These are phyloP conservation scores for Cecidostiba fungosa DNA, from an alignment of 2,888 invertebrate genomes.

Conservation along the genomic window DNA sequence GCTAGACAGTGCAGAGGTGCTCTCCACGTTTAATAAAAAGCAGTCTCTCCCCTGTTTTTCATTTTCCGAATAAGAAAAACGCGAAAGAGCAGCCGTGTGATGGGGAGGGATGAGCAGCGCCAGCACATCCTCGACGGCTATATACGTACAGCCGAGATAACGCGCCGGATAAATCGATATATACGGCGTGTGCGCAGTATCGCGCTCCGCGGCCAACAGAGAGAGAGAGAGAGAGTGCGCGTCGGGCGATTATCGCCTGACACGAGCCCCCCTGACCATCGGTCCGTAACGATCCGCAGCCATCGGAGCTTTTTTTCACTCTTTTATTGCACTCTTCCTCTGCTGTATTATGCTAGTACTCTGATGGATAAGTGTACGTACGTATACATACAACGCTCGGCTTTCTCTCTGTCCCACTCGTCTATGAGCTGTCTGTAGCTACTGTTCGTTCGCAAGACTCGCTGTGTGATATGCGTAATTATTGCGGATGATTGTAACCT, in stretches of 20 bases:
- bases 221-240: background rate
- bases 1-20: background rate
- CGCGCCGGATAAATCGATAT: conserved; percentile 45
- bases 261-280: background rate
- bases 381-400: background rate
- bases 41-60: background rate
- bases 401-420: background rate
- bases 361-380: background rate
- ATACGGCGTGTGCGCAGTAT: conserved; percentile 47
- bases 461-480: background rate
- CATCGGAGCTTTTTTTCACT: background rate
- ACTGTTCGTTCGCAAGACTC: background rate
- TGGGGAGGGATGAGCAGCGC: background rate
- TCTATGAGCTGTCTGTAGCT: background rate
- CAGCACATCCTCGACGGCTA: background rate
- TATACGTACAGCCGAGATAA: conserved; percentile 4
- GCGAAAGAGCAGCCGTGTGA: background rate
- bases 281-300: background rate
- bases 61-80: background rate
- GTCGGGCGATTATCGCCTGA: conserved; percentile 27
- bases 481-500: background rate
- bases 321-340: conserved; percentile 2
- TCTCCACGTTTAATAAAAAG: background rate
- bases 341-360: background rate
- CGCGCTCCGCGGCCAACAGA: background rate